Base-by-base conservation (phyloP, 2,113 vertebrate genomes). In the Oncorhynchus tshawytscha region DNA sequence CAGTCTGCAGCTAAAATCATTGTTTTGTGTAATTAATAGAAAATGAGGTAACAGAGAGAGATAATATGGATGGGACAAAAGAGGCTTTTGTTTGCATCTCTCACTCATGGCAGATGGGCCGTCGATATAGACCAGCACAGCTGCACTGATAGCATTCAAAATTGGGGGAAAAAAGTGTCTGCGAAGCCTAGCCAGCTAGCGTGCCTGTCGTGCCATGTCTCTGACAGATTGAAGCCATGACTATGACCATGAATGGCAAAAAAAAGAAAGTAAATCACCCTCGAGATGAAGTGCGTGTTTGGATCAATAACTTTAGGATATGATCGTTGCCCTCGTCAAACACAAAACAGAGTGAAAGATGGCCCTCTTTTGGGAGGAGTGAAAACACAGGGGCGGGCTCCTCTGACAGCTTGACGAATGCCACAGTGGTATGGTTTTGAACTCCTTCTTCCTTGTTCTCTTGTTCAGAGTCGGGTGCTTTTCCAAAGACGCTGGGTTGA, bases 1-100 rank as follows among this genome's bases (percentile, higher is more conserved):
- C 78, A 68, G 73, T 86, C 82, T 78, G 49, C 67, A 72, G 80
- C n/a, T 27, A 49, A 86, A 88, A 90, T 87, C 76, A 84, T 81
- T 89, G 86, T 87, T 89, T 87, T 1, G 1, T 88, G 72, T 90
- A 84, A 86, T 91, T 89, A 90, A 88, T 85, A 74, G 78, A 82
- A 84, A 89, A 88, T 84, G 79, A 84, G 74, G 72, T 45, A 87
- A 89, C 79, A 82, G 75, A 77, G 78, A 70, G 62, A 82, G 86
- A 86, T 86, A 87, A 83, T 71, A 83, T 39, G 7, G 71, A 11
- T 51, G 48, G 69, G 62, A 87, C 82, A 89, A 71, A 81, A 70
- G 74, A 67, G 15, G 84, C 78, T 62, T 73, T 86, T 90, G 85
- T 88, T 83, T 29, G 12, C 0, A 5, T 75, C 67, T 78, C 70